These are phyloP conservation scores for Calonectris borealis DNA, from an alignment of 2,113 vertebrate genomes.

Conservation along the genomic window DNA sequence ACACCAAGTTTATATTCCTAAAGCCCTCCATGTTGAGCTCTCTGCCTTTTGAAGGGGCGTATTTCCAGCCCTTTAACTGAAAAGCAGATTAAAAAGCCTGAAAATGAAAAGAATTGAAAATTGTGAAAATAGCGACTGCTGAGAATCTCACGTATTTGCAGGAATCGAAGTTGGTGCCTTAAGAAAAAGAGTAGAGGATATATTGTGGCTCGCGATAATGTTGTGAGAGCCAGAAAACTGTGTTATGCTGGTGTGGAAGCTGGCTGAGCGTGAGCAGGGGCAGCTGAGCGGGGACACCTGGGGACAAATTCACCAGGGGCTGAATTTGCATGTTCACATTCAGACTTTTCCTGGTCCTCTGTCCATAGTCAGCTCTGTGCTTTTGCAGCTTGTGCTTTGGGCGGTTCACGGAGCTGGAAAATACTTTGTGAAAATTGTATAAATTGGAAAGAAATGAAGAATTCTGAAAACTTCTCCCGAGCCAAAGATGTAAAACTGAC, in stretches of 20 bases:
- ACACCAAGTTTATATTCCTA: rapidly evolving
- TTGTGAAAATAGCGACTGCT: rapidly evolving
- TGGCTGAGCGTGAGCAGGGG: not conserved
- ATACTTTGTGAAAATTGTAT: not conserved
- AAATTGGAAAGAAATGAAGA: not conserved
- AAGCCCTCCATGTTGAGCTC: not conserved
- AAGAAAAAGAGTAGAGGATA: not conserved
- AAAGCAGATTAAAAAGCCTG: not conserved
- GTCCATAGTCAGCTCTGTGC: no score
- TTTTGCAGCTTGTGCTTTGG: not conserved
- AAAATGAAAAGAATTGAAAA: not conserved
- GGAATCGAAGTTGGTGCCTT: not conserved
- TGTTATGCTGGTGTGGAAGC: not conserved
- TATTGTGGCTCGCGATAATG: not conserved
- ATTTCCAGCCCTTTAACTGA: not conserved
- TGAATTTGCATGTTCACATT: not conserved
- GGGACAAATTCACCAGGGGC: not conserved
- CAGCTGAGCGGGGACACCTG: not conserved
- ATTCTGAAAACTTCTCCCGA: not conserved
- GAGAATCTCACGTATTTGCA: rapidly evolving
- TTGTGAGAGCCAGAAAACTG: not conserved
- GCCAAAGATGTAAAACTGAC: not conserved
- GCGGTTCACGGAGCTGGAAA: not conserved
- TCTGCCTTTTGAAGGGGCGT: rapidly evolving
- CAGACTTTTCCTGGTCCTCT: not conserved